Evolutionary conservation across 2,888 invertebrate genomes (phyloP).

Genomic region (Fissipunctia ypsillon): DNA sequence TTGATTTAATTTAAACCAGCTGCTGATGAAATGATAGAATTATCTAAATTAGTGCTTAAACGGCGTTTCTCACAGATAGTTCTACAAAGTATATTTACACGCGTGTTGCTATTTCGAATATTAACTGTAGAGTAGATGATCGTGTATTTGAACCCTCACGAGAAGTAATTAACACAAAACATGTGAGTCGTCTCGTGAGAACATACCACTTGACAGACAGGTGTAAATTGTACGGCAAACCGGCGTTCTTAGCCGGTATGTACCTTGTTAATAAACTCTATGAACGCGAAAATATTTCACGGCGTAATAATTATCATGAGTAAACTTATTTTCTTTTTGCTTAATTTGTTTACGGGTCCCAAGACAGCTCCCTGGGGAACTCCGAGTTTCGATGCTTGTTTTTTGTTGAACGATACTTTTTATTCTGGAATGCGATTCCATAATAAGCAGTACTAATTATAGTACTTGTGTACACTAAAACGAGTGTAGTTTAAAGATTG

Average conservation of each 20-base stretch:
- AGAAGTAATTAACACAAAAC: conserved; percentile 60
- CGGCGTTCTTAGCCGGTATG: conserved; percentile 46
- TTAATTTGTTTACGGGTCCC: conserved; percentile 50
- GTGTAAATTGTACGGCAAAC: conserved; percentile 64
- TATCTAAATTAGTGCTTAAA: conserved; percentile 20
- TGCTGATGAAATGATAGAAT: conserved; percentile 15
- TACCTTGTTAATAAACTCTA: conserved; percentile 55
- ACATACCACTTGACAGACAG: conserved; percentile 57
- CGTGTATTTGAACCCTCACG: conserved; percentile 50
- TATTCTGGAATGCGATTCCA: conserved; percentile 20
- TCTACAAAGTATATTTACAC: conserved; percentile 11
- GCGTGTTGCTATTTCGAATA: conserved; percentile 33
- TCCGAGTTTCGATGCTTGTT: conserved; percentile 16
- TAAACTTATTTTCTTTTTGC: conserved; percentile 46
- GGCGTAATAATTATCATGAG: conserved; percentile 45
- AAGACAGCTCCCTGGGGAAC: conserved; percentile 50
- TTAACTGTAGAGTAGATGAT: conserved; percentile 43
- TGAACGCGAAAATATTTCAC: conserved; percentile 59
- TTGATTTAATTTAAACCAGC: conserved; percentile 9
- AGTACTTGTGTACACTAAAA: conserved; percentile 17
- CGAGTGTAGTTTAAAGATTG: conserved; percentile 19
- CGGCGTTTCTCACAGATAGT: background rate
- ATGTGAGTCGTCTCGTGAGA: conserved; percentile 61
- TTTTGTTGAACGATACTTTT: conserved; percentile 33
- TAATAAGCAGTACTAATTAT: conserved; percentile 25